Base-by-base conservation (phyloP, 2,113 vertebrate species). In the Irena cyanogastra region DNA sequence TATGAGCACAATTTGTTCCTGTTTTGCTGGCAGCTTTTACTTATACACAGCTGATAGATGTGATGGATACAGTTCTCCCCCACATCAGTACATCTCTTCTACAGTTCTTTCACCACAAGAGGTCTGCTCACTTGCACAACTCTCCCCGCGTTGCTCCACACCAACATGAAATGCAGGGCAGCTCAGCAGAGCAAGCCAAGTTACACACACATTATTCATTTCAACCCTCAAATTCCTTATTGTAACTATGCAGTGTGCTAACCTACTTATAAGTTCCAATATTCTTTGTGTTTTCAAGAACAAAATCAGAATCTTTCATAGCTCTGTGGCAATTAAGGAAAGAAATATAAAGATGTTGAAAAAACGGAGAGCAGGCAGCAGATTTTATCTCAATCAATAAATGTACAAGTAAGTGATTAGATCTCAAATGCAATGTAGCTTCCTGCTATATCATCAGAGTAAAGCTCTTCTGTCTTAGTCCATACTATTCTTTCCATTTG, bases 391-490 rank as follows among this genome's bases (percentile, higher is more conserved):
- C 82, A 83, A 90, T 89, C 86, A 90, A 82, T 86, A 92, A 86
- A 87, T 37, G 87, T 41, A 75, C 44, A 78, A 78, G 68, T 83
- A 86, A 94, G 83, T 85, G 84, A 91, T 91, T 94, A 70, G 69
- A 85, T 72, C 71, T 88, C 42, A 90, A 89, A 93, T 92, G 76
- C 44, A 93, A 21, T 8, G 22, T 60, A 66, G 60, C 93, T 68
- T 91, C 45, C 85, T 60, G 80, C 54, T 78, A 5, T 68, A 94
- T 81, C 88, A 85, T 16, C 4, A 8, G 15, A 83, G 45, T 78
- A 92, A 96, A 92, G 86, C 90, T 92, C 64, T 91, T 93, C 79
- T 84, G 39, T 94, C 83, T 90, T 83, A 94, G 90, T 93, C 60
- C 60, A 77, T 65, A 56, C 83, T 71, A 42, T 60, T 95, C 70